Evolutionary conservation across 2,888 invertebrate species (phyloP).

Genomic region (Matsumyia berberina): DNA sequence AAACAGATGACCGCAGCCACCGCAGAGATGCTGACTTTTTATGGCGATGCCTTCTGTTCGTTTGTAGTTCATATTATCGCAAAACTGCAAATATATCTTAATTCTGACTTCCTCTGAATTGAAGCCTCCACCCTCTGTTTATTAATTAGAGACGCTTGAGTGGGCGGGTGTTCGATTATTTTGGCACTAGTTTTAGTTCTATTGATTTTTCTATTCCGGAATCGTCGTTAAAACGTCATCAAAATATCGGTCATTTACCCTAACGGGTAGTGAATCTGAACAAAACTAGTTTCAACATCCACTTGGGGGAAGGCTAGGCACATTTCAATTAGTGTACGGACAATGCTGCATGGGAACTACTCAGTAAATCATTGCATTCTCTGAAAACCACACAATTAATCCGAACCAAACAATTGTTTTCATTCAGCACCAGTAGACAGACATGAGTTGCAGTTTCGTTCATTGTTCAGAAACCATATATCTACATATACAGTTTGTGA

Average conservation of each 20-base stretch:
- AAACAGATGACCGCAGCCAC: conserved; percentile 48
- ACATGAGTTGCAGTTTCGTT: conserved; percentile 42
- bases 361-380: conserved; percentile 45
- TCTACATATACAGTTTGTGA: too few relatives aligned
- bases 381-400: conserved; percentile 59
- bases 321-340: conserved; percentile 43
- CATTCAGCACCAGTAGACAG: conserved; percentile 40
- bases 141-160: conserved; percentile 3
- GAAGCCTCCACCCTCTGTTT: conserved; percentile 11
- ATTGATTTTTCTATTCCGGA: conserved; percentile 40
- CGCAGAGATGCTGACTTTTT: conserved; percentile 27
- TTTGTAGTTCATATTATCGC: conserved; percentile 10
- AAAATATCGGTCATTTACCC: conserved; percentile 60
- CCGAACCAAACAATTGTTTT: conserved; percentile 44
- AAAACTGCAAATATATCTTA: conserved; percentile 6
- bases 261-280: conserved; percentile 28
- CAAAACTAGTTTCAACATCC: conserved; percentile 25
- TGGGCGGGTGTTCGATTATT: conserved; percentile 5
- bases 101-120: neutral
- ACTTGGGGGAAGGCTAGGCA: conserved; percentile 11
- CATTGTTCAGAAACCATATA: conserved; percentile 22
- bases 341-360: conserved; percentile 27
- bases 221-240: conserved; percentile 37
- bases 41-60: conserved; percentile 7
- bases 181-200: neutral